These are phyloP conservation scores for Netelia inedita DNA, from an alignment of 2,888 invertebrate species.

Conservation along the genomic window DNA sequence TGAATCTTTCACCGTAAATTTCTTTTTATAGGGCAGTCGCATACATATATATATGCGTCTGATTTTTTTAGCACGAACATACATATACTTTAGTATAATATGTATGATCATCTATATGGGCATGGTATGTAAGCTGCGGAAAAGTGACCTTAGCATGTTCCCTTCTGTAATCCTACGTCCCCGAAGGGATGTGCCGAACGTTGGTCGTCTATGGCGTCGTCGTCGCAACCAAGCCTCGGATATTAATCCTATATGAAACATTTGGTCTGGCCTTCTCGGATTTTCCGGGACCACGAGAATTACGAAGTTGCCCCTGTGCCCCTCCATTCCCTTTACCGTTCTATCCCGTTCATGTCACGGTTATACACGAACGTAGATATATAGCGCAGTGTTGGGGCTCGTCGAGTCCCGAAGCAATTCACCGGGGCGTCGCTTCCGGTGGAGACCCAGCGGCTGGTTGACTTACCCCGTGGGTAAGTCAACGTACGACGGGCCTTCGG, in stretches of 20 bases:
- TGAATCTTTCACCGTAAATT: not conserved
- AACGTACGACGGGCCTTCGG: conserved; percentile 54
- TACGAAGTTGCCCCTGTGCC: conserved; percentile 61
- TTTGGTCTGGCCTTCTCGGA: conserved; percentile 73
- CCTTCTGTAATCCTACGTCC: conserved; percentile 61
- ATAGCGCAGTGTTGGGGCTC: too few species aligned
- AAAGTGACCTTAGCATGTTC: conserved; percentile 58
- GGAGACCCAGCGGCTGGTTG: conserved; percentile 49
- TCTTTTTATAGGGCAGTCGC: not conserved
- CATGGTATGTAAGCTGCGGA: conserved; percentile 30
- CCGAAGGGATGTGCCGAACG: conserved; percentile 33
- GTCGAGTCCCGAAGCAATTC: conserved; percentile 17
- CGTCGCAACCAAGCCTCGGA: conserved; percentile 67
- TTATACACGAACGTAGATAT: not conserved
- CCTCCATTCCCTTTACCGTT: conserved; percentile 45
- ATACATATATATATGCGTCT: not conserved
- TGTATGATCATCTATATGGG: conserved; percentile 36
- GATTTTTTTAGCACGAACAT: conserved; percentile 12
- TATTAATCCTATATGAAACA: conserved; percentile 78
- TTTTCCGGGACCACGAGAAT: conserved; percentile 73
- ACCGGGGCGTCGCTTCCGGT: conserved; percentile 51
- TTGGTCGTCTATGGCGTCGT: conserved; percentile 41
- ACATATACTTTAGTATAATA: not conserved
- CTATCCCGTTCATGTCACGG: conserved; percentile 36
- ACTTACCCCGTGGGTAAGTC: conserved; percentile 74